Conservation (phyloP, 2,797 vertebrate genomes). For the Chlorospingus flavigularis region DNA sequence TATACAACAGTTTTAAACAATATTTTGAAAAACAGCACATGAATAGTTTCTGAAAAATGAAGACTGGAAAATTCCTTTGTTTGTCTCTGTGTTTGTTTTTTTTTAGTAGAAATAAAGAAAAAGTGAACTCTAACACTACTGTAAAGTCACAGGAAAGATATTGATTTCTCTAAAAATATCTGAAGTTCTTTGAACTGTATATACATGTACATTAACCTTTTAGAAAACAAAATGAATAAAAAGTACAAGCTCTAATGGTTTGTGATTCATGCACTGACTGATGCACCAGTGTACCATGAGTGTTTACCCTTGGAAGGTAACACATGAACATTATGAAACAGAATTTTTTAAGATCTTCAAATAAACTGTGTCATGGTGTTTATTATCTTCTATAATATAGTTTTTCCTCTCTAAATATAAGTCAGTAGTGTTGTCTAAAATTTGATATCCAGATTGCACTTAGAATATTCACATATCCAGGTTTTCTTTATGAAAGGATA, state of each 20-base stretch:
- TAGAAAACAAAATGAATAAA: not conserved
- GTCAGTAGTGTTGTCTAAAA: not conserved
- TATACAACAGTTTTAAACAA: not conserved
- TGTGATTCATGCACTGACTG: not conserved
- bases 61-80: slow-evolving; percentile 21
- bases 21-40: not conserved
- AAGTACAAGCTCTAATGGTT: not conserved
- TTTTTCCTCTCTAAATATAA: not conserved
- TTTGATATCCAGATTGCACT: not conserved
- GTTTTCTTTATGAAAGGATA: not conserved
- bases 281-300: not conserved
- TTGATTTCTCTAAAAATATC: slow-evolving; percentile 67
- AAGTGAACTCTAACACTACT: not conserved
- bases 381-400: not conserved
- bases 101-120: not conserved
- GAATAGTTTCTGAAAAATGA: not conserved
- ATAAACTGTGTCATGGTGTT: not conserved
- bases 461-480: not conserved
- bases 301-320: not conserved
- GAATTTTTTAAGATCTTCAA: not conserved
- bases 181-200: slow-evolving; percentile 52
- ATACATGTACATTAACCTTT: slow-evolving; percentile 42
- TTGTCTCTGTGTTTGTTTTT: not conserved
- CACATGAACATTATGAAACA: not conserved
- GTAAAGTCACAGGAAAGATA: slow-evolving; percentile 25